phyloP scores from a whole-genome alignment of 2,888 invertebrate genomes.

The Mythimna loreyi region DNA sequence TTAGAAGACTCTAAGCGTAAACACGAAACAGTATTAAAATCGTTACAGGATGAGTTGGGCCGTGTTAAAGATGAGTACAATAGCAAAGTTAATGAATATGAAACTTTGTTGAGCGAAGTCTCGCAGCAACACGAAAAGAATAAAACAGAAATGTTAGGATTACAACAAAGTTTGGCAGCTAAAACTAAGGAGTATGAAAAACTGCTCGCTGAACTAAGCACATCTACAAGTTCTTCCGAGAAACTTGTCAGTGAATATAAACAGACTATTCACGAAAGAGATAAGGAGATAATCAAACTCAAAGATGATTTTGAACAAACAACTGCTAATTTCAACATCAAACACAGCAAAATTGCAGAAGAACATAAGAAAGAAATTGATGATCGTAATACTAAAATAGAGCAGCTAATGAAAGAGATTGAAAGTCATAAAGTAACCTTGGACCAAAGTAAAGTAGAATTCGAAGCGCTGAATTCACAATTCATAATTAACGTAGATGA shows the following conservation, averaged over 20 bases:
- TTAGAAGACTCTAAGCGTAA: constrained; percentile 84
- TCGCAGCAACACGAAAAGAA: constrained; percentile 85
- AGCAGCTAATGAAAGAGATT: constrained; percentile 87
- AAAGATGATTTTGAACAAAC: constrained; percentile 87
- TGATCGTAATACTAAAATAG: constrained; percentile 87
- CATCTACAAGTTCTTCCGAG: constrained; percentile 80
- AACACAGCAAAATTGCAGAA: constrained; percentile 87
- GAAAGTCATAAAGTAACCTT: constrained; percentile 85
- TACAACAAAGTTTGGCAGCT: constrained; percentile 81
- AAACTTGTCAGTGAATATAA: constrained; percentile 86
- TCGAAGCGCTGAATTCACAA: constrained; percentile 86
- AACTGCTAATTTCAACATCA: constrained; percentile 87
- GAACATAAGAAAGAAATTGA: constrained; percentile 89
- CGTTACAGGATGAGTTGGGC: constrained; percentile 82
- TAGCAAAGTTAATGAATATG: constrained; percentile 87
- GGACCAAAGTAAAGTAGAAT: constrained; percentile 86
- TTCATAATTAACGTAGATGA: constrained; percentile 85
- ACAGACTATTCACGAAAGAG: constrained; percentile 88
- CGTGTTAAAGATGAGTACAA: constrained; percentile 82
- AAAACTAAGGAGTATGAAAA: constrained; percentile 85
- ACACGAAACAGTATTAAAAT: constrained; percentile 79
- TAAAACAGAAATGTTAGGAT: constrained; percentile 82
- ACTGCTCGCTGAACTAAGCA: constrained; percentile 81
- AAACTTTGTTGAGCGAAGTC: constrained; percentile 83
- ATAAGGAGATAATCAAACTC: constrained; percentile 89